These are phyloP conservation scores for Heterocephalus glaber DNA, from an alignment of 2,113 vertebrate species.

Conservation along the genomic window DNA sequence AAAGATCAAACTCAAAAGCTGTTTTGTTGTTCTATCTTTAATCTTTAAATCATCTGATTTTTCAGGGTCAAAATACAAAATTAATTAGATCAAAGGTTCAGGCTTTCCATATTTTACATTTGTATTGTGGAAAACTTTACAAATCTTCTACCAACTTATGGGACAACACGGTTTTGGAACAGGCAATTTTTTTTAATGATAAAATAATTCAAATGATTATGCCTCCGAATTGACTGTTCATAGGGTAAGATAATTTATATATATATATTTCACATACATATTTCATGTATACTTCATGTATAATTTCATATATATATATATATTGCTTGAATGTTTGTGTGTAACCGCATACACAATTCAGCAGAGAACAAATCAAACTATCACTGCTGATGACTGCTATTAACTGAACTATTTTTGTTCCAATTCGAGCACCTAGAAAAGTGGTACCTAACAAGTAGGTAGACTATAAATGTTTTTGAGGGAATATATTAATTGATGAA, in stretches of 20 bases:
- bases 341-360: background rate
- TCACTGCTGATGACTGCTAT: background rate
- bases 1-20: background rate
- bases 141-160: background rate
- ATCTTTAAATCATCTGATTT: constrained; percentile 13
- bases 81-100: constrained; percentile 39
- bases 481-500: background rate
- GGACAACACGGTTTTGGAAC: background rate
- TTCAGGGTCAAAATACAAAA: constrained; percentile 3
- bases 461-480: background rate
- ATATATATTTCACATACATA: background rate
- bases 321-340: background rate
- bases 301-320: background rate
- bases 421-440: background rate
- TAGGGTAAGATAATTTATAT: background rate
- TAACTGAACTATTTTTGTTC: background rate
- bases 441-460: background rate
- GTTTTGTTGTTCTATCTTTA: background rate
- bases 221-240: background rate
- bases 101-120: constrained; percentile 7
- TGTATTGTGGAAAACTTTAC: background rate
- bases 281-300: too few species aligned
- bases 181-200: background rate
- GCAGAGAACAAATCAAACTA: background rate
- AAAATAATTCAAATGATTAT: constrained; percentile 11